phyloP scores from a whole-genome alignment of 2,888 invertebrate species.

The Subacronicta megacephala region DNA sequence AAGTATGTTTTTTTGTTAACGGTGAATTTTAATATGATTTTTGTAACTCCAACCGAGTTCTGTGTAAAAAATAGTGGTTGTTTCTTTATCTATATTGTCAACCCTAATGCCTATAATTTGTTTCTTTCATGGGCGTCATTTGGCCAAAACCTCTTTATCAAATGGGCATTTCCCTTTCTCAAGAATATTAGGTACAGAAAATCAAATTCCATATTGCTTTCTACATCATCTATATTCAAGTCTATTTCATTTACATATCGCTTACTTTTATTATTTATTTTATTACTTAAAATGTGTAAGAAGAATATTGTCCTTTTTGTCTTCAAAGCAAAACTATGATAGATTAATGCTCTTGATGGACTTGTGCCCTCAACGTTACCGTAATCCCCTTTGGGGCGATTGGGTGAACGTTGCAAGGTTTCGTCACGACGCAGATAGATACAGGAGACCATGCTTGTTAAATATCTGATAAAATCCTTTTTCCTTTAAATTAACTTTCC shows the following conservation, averaged over 20 bases:
- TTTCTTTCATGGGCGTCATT: too few relatives aligned
- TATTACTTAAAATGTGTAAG: neutral
- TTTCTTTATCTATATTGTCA: too few relatives aligned
- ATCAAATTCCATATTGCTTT: neutral
- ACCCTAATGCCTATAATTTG: too few relatives aligned
- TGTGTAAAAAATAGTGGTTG: too few relatives aligned
- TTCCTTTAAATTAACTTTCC: too few relatives aligned
- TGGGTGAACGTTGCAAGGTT: constrained; percentile 25
- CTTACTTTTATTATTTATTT: too few relatives aligned
- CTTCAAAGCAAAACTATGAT: constrained; percentile 36
- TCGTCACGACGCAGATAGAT: constrained; percentile 16
- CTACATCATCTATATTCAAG: neutral
- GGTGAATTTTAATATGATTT: too few relatives aligned
- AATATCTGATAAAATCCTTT: neutral
- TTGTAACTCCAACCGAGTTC: too few relatives aligned
- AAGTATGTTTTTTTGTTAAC: too few relatives aligned
- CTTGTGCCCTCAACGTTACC: constrained; percentile 21
- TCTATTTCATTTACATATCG: constrained; percentile 1
- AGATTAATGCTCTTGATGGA: constrained; percentile 37
- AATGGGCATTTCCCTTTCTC: too few relatives aligned
- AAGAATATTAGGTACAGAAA: neutral
- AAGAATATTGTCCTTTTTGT: constrained; percentile 14
- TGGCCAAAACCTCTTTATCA: too few relatives aligned
- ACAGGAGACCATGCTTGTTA: constrained; percentile 10
- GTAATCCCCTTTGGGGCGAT: constrained; percentile 37